Conservation (phyloP, 2,113 vertebrate genomes). For the Tricholaema leucomelas region DNA sequence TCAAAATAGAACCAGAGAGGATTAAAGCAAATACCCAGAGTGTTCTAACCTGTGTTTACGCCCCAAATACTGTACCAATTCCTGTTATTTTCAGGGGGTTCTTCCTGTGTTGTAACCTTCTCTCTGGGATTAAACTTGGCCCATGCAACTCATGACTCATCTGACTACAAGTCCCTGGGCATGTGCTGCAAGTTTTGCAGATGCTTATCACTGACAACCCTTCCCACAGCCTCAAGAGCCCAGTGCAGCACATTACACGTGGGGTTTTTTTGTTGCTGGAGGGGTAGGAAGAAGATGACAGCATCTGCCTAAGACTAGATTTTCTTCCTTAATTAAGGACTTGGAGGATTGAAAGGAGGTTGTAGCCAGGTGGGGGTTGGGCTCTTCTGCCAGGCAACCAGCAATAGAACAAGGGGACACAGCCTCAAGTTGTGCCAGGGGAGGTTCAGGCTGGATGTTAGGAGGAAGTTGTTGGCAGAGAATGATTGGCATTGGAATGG, state of each 20-base stretch:
- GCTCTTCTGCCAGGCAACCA: too few relatives aligned
- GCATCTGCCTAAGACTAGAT: not conserved
- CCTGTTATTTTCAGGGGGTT: slow-evolving; percentile 31
- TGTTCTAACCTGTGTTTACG: slow-evolving; percentile 60
- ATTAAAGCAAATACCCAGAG: slow-evolving; percentile 54
- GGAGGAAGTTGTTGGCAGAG: too few relatives aligned
- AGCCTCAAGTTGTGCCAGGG: too few relatives aligned
- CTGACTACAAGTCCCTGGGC: not conserved
- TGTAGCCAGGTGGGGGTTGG: too few relatives aligned
- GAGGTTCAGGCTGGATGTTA: too few relatives aligned
- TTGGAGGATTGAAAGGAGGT: too few relatives aligned
- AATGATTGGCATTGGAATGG: too few relatives aligned
- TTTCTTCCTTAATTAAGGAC: not conserved
- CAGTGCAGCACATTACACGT: not conserved
- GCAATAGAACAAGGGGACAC: too few relatives aligned
- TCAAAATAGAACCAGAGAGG: slow-evolving; percentile 69
- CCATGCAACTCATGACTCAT: not conserved
- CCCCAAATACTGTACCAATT: slow-evolving; percentile 48
- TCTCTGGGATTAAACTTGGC: slow-evolving; percentile 29
- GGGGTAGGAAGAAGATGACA: not conserved
- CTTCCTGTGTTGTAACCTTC: slow-evolving; percentile 27
- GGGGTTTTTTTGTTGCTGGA: slow-evolving; percentile 25
- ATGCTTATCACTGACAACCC: not conserved
- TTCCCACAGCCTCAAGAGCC: not conserved
- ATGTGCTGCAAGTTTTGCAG: slow-evolving; percentile 12